phyloP scores from a whole-genome alignment of 2,797 vertebrate genomes.

The Sebastes ruberrimus region DNA sequence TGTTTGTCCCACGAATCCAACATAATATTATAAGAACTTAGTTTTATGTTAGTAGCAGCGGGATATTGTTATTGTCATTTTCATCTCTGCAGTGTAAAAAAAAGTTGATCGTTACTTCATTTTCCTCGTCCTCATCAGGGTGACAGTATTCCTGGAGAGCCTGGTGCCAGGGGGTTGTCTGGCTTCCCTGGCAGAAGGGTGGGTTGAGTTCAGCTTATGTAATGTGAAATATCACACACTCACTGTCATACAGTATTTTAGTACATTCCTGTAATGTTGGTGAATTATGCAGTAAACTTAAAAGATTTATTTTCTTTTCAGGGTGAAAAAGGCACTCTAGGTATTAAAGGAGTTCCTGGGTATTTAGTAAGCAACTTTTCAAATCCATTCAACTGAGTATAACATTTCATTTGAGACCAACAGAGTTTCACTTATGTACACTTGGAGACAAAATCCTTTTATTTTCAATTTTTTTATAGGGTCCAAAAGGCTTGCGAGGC shows the following conservation, averaged over 20 bases:
- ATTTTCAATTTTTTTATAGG: constrained; percentile 69
- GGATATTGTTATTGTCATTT: neutral
- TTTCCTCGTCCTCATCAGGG: constrained; percentile 76
- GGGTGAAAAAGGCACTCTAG: constrained; percentile 85
- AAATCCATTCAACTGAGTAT: neutral
- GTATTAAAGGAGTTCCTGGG: constrained; percentile 80
- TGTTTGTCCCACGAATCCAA: neutral
- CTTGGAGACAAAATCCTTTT: neutral
- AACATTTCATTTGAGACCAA: neutral
- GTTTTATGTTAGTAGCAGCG: neutral
- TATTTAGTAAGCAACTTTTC: constrained; percentile 75
- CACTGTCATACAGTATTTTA: neutral
- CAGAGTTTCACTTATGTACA: neutral
- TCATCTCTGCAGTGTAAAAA: neutral
- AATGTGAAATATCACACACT: neutral
- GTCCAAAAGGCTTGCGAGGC: constrained; percentile 84
- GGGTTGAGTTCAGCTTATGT: constrained; percentile 55
- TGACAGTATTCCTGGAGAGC: constrained; percentile 79
- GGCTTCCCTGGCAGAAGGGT: constrained; percentile 86
- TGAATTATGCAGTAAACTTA: neutral
- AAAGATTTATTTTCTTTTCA: constrained; percentile 50
- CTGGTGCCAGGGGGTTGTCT: constrained; percentile 81
- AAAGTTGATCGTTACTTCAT: neutral
- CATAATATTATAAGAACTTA: neutral
- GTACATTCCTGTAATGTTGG: neutral